Conservation (phyloP, 2,888 invertebrate species). For the Drosophila kambysellisi region DNA sequence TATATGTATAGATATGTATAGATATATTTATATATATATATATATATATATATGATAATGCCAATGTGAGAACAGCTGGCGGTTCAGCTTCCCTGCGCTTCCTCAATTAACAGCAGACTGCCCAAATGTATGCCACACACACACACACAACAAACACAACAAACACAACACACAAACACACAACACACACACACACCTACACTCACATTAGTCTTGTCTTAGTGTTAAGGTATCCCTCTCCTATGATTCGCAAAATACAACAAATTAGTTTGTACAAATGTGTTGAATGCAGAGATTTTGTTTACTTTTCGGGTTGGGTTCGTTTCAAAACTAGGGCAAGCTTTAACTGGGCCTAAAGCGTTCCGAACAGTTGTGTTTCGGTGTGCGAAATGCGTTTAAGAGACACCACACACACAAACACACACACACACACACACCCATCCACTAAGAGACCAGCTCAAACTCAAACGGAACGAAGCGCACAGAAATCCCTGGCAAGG, state of each 20-base stretch:
- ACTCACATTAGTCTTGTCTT: slow-evolving; percentile 52
- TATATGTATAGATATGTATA: not conserved
- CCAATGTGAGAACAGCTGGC: slow-evolving; percentile 38
- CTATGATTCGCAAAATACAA: slow-evolving; percentile 63
- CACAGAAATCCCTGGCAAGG: not conserved
- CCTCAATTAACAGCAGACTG: slow-evolving; percentile 42
- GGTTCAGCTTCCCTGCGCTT: slow-evolving; percentile 41
- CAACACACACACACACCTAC: slow-evolving; percentile 11
- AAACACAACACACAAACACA: not conserved
- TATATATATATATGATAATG: slow-evolving; percentile 3
- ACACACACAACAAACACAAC: not conserved
- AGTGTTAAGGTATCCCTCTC: slow-evolving; percentile 47
- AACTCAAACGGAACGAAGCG: not conserved
- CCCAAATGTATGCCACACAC: slow-evolving; percentile 25
- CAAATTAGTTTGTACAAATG: slow-evolving; percentile 64
- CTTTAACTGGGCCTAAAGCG: not conserved
- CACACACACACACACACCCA: no score
- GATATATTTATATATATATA: slow-evolving; percentile 14
- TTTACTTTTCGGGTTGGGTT: slow-evolving; percentile 6
- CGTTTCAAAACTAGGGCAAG: not conserved
- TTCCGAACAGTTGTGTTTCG: not conserved
- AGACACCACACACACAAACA: not conserved
- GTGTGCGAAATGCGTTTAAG: not conserved
- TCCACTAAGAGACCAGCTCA: not conserved
- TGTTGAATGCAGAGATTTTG: slow-evolving; percentile 31